Evolutionary conservation across 92 coral and sea anemone species (phyloP).

Genomic region (Actinernus sp.): DNA sequence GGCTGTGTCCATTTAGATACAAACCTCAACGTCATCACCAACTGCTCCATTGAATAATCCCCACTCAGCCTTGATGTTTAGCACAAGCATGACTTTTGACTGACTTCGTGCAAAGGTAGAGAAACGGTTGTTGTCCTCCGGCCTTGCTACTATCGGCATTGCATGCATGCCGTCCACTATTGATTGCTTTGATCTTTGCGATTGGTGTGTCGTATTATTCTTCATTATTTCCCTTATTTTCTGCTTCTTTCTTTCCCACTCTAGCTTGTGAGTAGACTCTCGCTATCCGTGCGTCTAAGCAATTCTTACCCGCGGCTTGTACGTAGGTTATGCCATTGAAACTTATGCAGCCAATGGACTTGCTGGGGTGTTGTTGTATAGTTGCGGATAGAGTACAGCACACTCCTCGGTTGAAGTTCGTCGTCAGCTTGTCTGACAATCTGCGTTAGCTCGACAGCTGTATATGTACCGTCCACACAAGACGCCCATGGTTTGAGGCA

Average conservation of each 20-base stretch:
- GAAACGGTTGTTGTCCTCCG: slow-evolving; percentile 25
- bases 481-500: slow-evolving; percentile 15
- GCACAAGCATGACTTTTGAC: no score
- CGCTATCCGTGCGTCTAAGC: no score
- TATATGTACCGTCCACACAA: slow-evolving; percentile 46
- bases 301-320: no score
- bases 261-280: no score
- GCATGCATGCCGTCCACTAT: no score
- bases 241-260: no score
- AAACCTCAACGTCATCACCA: slow-evolving; percentile 39
- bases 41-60: slow-evolving; percentile 57
- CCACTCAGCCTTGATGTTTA: slow-evolving; percentile 23
- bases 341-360: no score
- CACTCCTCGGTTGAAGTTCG: neutral
- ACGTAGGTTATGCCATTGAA: no score
- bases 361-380: neutral
- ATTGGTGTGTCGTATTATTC: no score
- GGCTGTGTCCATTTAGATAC: slow-evolving; percentile 23
- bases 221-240: no score
- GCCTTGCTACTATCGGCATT: slow-evolving; percentile 53
- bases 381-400: neutral
- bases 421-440: slow-evolving; percentile 20
- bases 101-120: no score
- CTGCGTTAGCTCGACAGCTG: slow-evolving; percentile 38
- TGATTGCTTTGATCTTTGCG: no score